A percentile compares a stretch with the other conserved stretches of the same genome.
phyloP scores from a whole-genome alignment of 2,797 vertebrate species.

The Mus minutoides region DNA sequence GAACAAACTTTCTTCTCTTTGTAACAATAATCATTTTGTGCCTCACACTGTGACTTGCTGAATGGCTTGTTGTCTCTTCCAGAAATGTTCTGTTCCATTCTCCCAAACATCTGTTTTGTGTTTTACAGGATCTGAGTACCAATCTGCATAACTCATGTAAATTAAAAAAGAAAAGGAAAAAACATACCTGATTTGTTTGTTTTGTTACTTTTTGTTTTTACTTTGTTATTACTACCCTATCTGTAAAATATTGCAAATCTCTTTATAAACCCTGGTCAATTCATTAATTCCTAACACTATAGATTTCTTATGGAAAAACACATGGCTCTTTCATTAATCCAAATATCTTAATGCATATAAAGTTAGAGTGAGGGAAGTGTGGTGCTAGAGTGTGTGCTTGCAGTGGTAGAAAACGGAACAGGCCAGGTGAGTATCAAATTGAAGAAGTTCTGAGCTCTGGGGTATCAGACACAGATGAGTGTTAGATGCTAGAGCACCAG shows the following conservation, averaged over 20 bases:
- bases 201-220: neutral
- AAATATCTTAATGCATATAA: neutral
- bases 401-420: neutral
- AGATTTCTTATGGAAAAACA: neutral
- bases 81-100: neutral
- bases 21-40: neutral
- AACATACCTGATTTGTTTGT: neutral
- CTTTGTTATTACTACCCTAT: neutral
- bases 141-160: neutral
- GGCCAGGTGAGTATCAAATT: neutral
- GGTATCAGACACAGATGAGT: neutral
- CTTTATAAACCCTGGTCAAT: neutral
- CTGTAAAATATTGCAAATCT: neutral
- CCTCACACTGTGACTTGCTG: neutral
- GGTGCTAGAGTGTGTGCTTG: neutral
- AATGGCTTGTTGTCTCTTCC: neutral
- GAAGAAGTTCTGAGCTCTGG: neutral
- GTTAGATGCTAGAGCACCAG: neutral
- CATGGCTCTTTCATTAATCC: neutral
- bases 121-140: too few relatives aligned
- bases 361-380: neutral
- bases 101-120: neutral
- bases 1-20: neutral
- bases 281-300: neutral
- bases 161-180: neutral